These are phyloP conservation scores for Cryptus armator DNA, from an alignment of 2,888 invertebrate species.

Conservation along the genomic window DNA sequence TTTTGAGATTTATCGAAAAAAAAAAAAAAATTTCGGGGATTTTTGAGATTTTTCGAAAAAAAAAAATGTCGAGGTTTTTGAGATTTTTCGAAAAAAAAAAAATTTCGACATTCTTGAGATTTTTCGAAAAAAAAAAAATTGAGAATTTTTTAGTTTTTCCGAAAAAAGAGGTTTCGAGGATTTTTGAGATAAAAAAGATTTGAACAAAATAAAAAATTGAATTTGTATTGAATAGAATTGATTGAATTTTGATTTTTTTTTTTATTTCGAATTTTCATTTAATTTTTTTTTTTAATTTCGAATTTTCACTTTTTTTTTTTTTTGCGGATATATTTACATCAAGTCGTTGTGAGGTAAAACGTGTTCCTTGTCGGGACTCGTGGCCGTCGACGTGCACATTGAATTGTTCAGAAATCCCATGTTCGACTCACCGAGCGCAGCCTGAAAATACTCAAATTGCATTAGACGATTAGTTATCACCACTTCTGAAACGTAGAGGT, in stretches of 20 bases:
- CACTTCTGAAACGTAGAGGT: slow-evolving; percentile 21
- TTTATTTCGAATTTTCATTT: too few species aligned
- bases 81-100: neutral
- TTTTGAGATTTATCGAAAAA: neutral
- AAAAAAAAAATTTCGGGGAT: neutral
- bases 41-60: too few species aligned
- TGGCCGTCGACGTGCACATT: slow-evolving; percentile 85
- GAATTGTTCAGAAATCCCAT: slow-evolving; percentile 86
- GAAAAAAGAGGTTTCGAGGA: neutral
- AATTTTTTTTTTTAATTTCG: neutral
- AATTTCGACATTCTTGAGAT: too few species aligned
- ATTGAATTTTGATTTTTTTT: too few species aligned
- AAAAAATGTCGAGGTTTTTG: too few species aligned
- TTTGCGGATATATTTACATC: slow-evolving; percentile 78
- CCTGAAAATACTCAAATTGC: slow-evolving; percentile 86
- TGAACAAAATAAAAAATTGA: too few species aligned
- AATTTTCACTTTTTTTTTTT: neutral
- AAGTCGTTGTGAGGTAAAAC: slow-evolving; percentile 82
- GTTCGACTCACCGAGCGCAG: slow-evolving; percentile 87
- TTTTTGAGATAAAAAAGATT: neutral
- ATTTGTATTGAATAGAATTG: too few species aligned
- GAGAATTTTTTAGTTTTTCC: too few species aligned
- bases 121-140: neutral
- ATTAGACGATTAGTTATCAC: slow-evolving; percentile 80
- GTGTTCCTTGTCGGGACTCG: slow-evolving; percentile 85